A percentile compares a stretch with the other conserved stretches of the same genome.
Conservation (phyloP, 2,888 invertebrate species). For the Ophion obscuratus region DNA sequence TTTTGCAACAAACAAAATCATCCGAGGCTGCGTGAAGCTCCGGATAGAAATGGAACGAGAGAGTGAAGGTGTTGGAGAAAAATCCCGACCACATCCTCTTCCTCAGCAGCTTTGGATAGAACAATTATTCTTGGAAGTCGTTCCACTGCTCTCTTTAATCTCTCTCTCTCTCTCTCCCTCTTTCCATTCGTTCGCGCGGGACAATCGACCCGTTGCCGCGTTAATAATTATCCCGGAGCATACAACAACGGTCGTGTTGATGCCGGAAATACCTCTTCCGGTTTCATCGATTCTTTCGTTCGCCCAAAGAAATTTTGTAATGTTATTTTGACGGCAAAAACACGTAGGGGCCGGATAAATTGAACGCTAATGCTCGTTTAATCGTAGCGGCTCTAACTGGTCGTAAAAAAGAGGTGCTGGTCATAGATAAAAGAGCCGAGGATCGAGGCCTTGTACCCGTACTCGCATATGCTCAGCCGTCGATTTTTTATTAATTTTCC, state of each 20-base stretch:
- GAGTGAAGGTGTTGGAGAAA: background rate
- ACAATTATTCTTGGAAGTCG: conserved; percentile 54
- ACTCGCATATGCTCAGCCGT: conserved; percentile 39
- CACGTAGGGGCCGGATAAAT: background rate
- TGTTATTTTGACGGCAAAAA: background rate
- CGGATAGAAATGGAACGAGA: background rate
- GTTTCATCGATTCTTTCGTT: conserved; percentile 1
- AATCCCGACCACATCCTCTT: conserved; percentile 51
- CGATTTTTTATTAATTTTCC: conserved; percentile 55
- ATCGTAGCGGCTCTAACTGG: conserved; percentile 27
- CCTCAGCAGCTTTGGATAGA: conserved; percentile 10
- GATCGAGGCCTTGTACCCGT: conserved; percentile 16
- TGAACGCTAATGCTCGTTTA: conserved; percentile 37
- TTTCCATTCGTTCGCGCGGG: background rate
- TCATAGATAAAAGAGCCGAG: conserved; percentile 24
- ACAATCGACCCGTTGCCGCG: conserved; percentile 20
- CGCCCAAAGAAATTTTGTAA: background rate
- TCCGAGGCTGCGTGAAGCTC: conserved; percentile 9
- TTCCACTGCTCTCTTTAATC: background rate
- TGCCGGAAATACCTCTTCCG: conserved; percentile 32
- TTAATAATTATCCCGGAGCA: conserved; percentile 23
- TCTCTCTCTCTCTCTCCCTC: background rate
- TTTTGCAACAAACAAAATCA: conserved; percentile 1
- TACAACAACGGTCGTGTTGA: background rate
- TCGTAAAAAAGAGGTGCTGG: conserved; percentile 9